These are phyloP conservation scores for Conus canariensis DNA, from an alignment of 2,888 invertebrate species.

Conservation along the genomic window DNA sequence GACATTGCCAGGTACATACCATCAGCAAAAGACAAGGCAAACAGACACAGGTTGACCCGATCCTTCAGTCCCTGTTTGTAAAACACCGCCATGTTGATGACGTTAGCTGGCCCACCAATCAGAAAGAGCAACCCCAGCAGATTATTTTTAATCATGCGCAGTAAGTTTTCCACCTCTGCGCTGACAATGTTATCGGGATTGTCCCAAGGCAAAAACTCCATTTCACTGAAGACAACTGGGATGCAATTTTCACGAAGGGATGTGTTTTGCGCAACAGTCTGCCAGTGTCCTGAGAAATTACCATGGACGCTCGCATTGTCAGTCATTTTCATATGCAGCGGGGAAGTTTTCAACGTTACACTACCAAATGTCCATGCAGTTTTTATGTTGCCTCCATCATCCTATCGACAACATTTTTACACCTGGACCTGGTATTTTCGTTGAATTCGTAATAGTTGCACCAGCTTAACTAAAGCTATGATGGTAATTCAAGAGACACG, in stretches of 20 bases:
- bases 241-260: background rate
- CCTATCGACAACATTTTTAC: no score
- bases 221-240: background rate
- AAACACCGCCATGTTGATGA: conserved; percentile 6
- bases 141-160: background rate
- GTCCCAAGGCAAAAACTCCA: conserved; percentile 17
- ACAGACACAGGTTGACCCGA: conserved; percentile 8
- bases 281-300: background rate
- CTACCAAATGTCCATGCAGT: no score
- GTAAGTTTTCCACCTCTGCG: background rate
- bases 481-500: no score
- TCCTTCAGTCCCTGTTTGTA: conserved; percentile 17
- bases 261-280: background rate
- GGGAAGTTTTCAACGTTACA: no score
- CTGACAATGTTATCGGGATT: background rate
- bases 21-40: background rate
- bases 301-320: no score
- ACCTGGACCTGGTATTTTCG: no score
- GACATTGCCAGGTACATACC: background rate
- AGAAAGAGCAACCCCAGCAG: background rate
- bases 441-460: no score
- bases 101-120: conserved; percentile 3
- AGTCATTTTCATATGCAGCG: no score
- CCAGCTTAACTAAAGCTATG: no score
- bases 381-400: no score